Evolutionary conservation across 2,113 vertebrate genomes (phyloP), one percentile per base, ranked within the genome.

Genomic region (Lepisosteus osseus): DNA sequence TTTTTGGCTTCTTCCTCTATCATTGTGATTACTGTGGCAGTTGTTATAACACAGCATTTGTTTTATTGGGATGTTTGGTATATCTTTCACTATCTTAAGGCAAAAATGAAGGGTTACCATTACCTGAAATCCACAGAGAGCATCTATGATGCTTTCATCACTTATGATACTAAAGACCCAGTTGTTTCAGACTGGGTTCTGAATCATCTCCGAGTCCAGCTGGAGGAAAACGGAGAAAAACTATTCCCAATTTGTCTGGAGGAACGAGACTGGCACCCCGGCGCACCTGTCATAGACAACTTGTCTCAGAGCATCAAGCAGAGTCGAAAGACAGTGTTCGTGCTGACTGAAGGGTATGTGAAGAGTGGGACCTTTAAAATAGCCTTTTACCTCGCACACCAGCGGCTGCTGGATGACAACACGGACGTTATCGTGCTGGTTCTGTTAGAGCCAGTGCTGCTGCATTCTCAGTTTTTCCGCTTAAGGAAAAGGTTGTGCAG

Each of bases 391-490:
- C 29, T 95, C 80, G 91, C 93, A 4, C 89, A 95, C 71, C 94
- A 94, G 82, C 85, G 94, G 43, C 86, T 95, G 3, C 86, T 89
- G 61, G 93, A 97, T 54, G 89, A 88, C 13, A 90, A 89, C 2
- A 64, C 89, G 75, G 92, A 94, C 0, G 92, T 93, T 61, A 95
- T 91, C 0, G 82, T 95, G 4, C 80, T 96, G 69, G 84, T 96
- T 8, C 77, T 96, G 63, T 85, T 96, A 72, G 93, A 95, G 76
- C 93, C 93, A 0, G 92, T 94, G 55, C 68, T 95, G 69, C 94
- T 92, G 68, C 68, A 94, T 41, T 95, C 93, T 0, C 90, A 92
- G 79, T 95, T 95, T 72, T 66, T 96, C 69, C 85, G 89, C 1
- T 85, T 95, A 61, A 82, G 92, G 47, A 87, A 71, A 70, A 85